These are phyloP conservation scores for Eilema depressum DNA, from an alignment of 2,888 invertebrate genomes.

Conservation along the genomic window DNA sequence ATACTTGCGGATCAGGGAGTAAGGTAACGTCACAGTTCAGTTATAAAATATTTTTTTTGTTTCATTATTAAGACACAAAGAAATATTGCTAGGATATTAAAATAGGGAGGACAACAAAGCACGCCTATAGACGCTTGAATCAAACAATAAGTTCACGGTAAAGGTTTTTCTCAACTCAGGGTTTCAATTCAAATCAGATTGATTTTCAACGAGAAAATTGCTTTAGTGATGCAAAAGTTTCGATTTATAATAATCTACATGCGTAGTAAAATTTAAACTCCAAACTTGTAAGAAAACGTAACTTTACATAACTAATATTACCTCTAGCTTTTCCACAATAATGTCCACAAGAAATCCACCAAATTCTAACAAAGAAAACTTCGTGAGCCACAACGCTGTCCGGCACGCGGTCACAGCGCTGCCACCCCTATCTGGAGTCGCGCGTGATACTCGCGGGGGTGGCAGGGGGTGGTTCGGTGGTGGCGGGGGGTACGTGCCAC, in stretches of 20 bases:
- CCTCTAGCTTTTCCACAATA: background rate
- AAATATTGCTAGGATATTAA: background rate
- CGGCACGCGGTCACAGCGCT: constrained; percentile 47
- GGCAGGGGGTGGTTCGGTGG: constrained; percentile 46
- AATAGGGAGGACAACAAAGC: background rate
- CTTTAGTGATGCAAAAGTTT: background rate
- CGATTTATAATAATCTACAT: too few relatives aligned
- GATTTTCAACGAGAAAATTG: background rate
- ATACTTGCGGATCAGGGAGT: constrained; percentile 62
- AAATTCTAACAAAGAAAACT: constrained; percentile 14
- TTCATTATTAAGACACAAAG: too few relatives aligned
- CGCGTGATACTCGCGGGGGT: constrained; percentile 69
- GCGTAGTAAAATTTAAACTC: background rate
- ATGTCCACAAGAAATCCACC: background rate
- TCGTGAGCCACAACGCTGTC: constrained; percentile 35
- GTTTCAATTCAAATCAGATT: background rate
- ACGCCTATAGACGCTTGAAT: background rate
- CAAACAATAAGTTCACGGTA: background rate
- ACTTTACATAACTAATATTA: background rate
- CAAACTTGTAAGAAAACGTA: background rate
- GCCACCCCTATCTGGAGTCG: constrained; percentile 70
- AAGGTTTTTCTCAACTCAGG: background rate
- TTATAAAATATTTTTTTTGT: background rate
- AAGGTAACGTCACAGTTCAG: constrained; percentile 41
- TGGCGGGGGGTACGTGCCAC: constrained; percentile 70